A percentile compares a stretch with the other conserved stretches of the same genome.
Conservation (phyloP, 2,888 invertebrate species). For the Acrocyrtus sp. region DNA sequence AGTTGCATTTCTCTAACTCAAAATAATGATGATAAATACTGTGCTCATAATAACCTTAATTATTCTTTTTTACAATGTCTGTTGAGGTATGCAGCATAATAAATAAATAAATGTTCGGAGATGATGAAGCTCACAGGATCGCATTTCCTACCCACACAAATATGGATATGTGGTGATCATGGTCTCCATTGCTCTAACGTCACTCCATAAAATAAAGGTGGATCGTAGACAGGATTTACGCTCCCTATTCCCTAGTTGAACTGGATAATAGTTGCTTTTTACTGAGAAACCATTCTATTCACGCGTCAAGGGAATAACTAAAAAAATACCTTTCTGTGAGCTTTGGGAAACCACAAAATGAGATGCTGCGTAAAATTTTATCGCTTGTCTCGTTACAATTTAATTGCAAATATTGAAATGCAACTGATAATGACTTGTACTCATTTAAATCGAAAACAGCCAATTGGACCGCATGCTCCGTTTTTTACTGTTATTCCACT, state of each 20-base stretch:
- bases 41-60: conserved; percentile 29
- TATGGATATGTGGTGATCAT: too few relatives aligned
- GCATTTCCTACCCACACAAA: not conserved
- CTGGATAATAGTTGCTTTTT: not conserved
- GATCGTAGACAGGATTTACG: not conserved
- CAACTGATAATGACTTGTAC: too few relatives aligned
- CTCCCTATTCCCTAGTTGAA: not conserved
- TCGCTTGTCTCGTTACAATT: too few relatives aligned
- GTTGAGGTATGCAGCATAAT: not conserved
- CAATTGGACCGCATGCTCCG: too few relatives aligned
- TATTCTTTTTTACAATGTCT: conserved; percentile 20
- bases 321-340: too few relatives aligned
- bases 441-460: too few relatives aligned
- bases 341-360: too few relatives aligned
- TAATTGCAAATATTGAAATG: too few relatives aligned
- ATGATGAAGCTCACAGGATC: not conserved
- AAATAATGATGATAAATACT: conserved; percentile 38
- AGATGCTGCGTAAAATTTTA: too few relatives aligned
- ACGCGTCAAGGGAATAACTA: too few relatives aligned
- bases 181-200: not conserved
- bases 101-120: not conserved
- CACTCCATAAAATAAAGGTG: not conserved
- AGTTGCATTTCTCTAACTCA: conserved; percentile 41
- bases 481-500: too few relatives aligned
- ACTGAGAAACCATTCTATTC: too few relatives aligned